Evolutionary conservation across 2,888 invertebrate species (phyloP).

Genomic region (Macrophya annulata): DNA sequence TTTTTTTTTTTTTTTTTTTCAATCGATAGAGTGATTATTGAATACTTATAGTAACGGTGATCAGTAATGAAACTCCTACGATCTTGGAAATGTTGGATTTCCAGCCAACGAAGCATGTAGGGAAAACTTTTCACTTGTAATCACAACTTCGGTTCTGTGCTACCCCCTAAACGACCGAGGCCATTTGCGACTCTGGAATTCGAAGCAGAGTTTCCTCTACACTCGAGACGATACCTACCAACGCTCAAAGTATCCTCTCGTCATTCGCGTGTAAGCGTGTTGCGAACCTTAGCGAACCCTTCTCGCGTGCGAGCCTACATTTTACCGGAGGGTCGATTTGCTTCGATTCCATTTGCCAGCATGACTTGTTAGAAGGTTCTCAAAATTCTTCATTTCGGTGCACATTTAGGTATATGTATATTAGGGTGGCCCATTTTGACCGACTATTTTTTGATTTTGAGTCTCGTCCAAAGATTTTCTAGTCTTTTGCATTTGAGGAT

Average conservation of each 20-base stretch:
- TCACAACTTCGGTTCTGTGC: constrained; percentile 28
- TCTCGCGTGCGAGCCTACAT: constrained; percentile 31
- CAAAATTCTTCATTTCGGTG: constrained; percentile 5
- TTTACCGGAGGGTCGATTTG: constrained; percentile 41
- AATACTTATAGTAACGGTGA: background rate
- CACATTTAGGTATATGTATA: background rate
- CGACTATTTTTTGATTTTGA: no score
- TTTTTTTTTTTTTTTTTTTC: background rate
- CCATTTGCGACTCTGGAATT: constrained; percentile 51
- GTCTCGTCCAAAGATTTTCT: no score
- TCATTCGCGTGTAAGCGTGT: constrained; percentile 42
- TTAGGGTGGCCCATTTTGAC: no score
- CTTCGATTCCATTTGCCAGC: constrained; percentile 6
- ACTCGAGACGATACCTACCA: constrained; percentile 39
- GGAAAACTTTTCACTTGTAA: constrained; percentile 37
- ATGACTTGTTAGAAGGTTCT: constrained; percentile 12
- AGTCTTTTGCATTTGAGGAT: no score
- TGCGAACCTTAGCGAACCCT: constrained; percentile 40
- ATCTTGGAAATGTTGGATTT: background rate
- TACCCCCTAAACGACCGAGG: constrained; percentile 46
- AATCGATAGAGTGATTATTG: background rate
- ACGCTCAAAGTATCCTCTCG: constrained; percentile 50
- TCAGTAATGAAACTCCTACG: background rate
- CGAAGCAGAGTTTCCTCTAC: constrained; percentile 32
- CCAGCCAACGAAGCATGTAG: background rate